A percentile compares a stretch with the other conserved stretches of the same genome.
Evolutionary conservation across 1,140 invertebrate genomes (phyloP).

Genomic region (Colletes gigas): DNA sequence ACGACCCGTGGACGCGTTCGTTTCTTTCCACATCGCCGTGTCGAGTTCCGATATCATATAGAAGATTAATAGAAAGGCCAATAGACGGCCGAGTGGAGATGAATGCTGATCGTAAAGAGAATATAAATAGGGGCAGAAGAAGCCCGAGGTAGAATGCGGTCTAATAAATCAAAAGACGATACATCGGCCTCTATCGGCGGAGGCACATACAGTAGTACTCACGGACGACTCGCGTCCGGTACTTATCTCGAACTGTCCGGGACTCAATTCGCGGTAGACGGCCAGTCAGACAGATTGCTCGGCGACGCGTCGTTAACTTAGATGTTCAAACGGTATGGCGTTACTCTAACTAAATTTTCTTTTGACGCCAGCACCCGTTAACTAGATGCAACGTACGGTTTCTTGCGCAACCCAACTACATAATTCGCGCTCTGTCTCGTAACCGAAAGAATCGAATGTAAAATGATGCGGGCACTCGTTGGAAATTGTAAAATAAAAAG

Average conservation of each 20-base stretch:
- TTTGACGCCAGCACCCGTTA: constrained; percentile 19
- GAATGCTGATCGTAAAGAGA: constrained; percentile 49
- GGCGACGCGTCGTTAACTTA: constrained; percentile 47
- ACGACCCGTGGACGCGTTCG: not conserved
- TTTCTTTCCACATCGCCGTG: constrained; percentile 20
- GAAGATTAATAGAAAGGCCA: constrained; percentile 43
- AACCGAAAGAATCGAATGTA: too few relatives aligned
- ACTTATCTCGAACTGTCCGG: constrained; percentile 51
- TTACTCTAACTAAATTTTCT: constrained; percentile 34
- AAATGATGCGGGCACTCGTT: not conserved
- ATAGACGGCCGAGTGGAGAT: constrained; percentile 32
- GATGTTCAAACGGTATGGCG: constrained; percentile 28
- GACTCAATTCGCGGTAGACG: constrained; percentile 43
- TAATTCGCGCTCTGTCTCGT: not conserved
- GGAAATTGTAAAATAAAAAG: not conserved
- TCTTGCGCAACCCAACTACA: constrained; percentile 11
- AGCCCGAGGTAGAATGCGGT: constrained; percentile 52
- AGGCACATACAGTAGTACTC: constrained; percentile 32
- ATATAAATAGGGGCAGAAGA: constrained; percentile 57
- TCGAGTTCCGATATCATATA: constrained; percentile 37
- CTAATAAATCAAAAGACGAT: constrained; percentile 59
- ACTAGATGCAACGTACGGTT: constrained; percentile 25
- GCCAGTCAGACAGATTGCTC: constrained; percentile 40
- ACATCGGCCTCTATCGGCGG: constrained; percentile 41
- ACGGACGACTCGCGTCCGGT: constrained; percentile 27